These are phyloP conservation scores for Agrochola macilenta DNA, from an alignment of 2,888 invertebrate species.

Conservation along the genomic window DNA sequence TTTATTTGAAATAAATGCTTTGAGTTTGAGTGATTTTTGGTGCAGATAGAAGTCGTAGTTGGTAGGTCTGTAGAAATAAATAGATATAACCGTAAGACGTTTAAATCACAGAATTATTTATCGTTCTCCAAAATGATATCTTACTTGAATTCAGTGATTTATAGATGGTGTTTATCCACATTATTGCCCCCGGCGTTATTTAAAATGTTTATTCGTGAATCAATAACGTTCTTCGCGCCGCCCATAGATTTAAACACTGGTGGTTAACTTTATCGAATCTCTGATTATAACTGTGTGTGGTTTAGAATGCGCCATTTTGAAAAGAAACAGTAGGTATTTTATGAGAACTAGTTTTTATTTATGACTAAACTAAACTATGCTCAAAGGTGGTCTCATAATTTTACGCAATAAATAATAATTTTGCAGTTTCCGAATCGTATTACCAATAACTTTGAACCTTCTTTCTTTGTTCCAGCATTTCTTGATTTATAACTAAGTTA, in stretches of 20 bases:
- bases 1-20: too few species aligned
- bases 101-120: conserved; percentile 13
- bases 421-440: background rate
- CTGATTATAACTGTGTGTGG: conserved; percentile 44
- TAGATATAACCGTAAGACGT: background rate
- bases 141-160: conserved; percentile 50
- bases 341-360: conserved; percentile 23
- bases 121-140: conserved; percentile 50
- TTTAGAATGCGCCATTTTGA: conserved; percentile 39
- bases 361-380: background rate
- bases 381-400: conserved; percentile 44
- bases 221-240: conserved; percentile 53
- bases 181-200: conserved; percentile 39
- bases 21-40: background rate
- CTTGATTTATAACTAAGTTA: background rate
- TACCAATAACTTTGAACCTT: background rate
- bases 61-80: background rate
- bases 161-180: conserved; percentile 38
- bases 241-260: conserved; percentile 46
- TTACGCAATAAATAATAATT: background rate
- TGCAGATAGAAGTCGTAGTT: background rate
- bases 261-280: conserved; percentile 27
- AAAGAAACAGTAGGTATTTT: conserved; percentile 15
- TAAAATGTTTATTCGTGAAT: conserved; percentile 54
- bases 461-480: background rate